Base-by-base conservation (phyloP, 2,888 invertebrate species). In the Epicampocera succincta region DNA sequence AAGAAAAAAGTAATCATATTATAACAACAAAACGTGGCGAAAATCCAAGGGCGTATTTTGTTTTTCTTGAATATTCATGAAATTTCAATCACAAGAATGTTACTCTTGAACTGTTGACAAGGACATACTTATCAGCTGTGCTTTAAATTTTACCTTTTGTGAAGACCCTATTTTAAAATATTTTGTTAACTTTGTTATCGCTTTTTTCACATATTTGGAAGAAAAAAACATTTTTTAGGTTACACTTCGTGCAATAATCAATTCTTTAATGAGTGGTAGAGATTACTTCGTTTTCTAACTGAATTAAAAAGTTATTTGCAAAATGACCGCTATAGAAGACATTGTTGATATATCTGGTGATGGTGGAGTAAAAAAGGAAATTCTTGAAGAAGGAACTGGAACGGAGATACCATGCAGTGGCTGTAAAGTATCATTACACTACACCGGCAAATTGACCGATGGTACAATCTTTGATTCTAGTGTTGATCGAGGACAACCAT, bases 381-480 rank as follows among this genome's bases (percentile, higher is more conserved):
- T 90, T 29, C n/a, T 89, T 0, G 83, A 86, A 46, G 95, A 95
- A 87, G 98, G 98, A 56, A 91, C 91, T 75, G 96, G 96, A 1
- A 92, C 93, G n/a, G 95, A 94, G 77, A 92, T 92, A 40, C 96
- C 98, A 0, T 91, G 92, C 13, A 89, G 92, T 61, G 97, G 97
- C 1, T 95, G 94, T 89, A 94, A 92, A 87, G 93, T 95, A 9
- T 93, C 91, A 4, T 95, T 97, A 0, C 98, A 99, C 91, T 99
- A 99, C 89, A 96, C 95, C 1, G 99, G 99, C 38, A 96, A 95
- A 1, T 92, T 99, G 38, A 84, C 85, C 3, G 96, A 98, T 91
- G 99, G 99, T 46, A 95, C 95, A 3, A 94, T 96, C 88, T 99
- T 99, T 89, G 99, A 99, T 91, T 97, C 98, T 0, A 98, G 97